phyloP scores from a whole-genome alignment of 2,113 vertebrate species.

The Sebastes schlegelii region DNA sequence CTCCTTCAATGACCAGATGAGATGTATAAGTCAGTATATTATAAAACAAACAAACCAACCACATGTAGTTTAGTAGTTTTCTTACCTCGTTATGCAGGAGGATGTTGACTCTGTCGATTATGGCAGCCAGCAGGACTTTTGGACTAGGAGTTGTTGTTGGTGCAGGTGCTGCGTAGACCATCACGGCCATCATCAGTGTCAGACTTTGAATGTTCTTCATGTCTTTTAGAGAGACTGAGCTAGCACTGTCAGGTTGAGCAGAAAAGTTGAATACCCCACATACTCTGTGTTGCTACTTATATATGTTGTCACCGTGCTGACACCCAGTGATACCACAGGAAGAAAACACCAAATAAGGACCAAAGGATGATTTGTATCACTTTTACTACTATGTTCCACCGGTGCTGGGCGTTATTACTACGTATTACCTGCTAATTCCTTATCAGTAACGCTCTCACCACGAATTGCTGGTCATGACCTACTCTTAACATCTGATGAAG shows the following conservation, averaged over 20 bases:
- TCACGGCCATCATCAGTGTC: background rate
- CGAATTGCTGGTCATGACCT: background rate
- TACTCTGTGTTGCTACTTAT: conserved; percentile 39
- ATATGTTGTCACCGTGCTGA: conserved; percentile 26
- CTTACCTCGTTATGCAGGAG: conserved; percentile 38
- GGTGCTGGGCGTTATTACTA: background rate
- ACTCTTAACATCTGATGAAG: background rate
- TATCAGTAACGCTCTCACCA: background rate
- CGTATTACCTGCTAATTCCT: background rate
- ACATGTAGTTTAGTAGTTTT: background rate
- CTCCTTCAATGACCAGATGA: conserved; percentile 3
- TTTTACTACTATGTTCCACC: conserved; percentile 35
- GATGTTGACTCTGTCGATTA: too few relatives aligned
- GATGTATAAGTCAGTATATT: conserved; percentile 13
- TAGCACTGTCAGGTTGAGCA: conserved; percentile 21
- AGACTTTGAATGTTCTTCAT: conserved; percentile 55
- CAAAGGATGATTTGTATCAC: conserved; percentile 12
- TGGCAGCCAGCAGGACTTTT: too few relatives aligned
- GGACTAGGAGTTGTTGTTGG: too few relatives aligned
- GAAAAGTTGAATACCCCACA: conserved; percentile 1
- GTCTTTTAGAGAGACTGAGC: conserved; percentile 10
- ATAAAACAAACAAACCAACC: background rate
- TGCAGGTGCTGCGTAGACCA: conserved; percentile 4
- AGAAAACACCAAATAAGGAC: conserved; percentile 63
- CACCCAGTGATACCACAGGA: conserved; percentile 30